Percentiles rank a stretch among this genome's conserved stretches.
phyloP scores from a whole-genome alignment of 1,140 invertebrate genomes.

The Bombus polaris region DNA sequence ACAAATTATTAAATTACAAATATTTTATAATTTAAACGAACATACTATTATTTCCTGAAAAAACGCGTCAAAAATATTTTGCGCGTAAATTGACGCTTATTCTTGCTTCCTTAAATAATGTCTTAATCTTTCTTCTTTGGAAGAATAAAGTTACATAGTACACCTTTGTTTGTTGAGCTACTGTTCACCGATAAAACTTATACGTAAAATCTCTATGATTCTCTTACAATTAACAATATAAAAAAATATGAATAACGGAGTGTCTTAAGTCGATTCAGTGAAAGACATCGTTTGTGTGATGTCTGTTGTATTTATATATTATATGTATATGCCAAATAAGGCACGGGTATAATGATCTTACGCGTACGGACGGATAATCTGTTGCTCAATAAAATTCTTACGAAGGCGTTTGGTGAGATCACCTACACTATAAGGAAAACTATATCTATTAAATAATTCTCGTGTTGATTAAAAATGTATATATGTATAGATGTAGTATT shows the following conservation, averaged over 20 bases:
- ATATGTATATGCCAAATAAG: conserved; percentile 14
- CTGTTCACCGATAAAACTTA: not conserved
- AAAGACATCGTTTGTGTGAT: not conserved
- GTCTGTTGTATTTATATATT: not conserved
- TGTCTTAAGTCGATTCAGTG: not conserved
- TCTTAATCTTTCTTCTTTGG: conserved; percentile 26
- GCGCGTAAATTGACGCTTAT: not conserved
- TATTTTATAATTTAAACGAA: not conserved
- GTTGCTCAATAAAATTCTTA: conserved; percentile 35
- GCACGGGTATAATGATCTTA: conserved; percentile 47
- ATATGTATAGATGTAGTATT: not conserved
- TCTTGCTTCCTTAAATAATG: not conserved
- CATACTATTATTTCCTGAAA: not conserved
- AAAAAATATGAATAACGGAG: conserved; percentile 37
- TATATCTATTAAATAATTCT: conserved; percentile 19
- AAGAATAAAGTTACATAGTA: conserved; percentile 33
- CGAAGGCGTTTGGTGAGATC: conserved; percentile 51
- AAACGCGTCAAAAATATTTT: not conserved
- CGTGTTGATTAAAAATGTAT: not conserved
- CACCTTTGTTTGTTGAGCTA: not conserved
- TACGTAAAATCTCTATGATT: not conserved
- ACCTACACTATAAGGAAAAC: conserved; percentile 37
- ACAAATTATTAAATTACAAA: conserved; percentile 14
- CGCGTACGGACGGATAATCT: conserved; percentile 62
- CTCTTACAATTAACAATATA: conserved; percentile 20